Evolutionary conservation across 2,888 invertebrate genomes (phyloP), one percentile per base, ranked within the genome.

Genomic region (Pseudanteris insignis): DNA sequence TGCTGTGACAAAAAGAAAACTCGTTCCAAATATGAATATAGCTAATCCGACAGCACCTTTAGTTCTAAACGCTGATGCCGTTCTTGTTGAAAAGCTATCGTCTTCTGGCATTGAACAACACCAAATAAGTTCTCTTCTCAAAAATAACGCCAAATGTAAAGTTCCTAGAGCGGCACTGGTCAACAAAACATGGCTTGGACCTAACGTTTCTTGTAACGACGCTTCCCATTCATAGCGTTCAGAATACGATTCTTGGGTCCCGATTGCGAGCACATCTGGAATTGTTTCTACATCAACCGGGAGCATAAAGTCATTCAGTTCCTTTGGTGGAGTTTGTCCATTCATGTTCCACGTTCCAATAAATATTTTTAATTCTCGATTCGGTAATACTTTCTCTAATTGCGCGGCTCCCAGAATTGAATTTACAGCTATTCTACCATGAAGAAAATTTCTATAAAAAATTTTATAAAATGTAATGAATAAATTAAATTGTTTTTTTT

Each of bases 341-440:
- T 94, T 95, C 94, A 96, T 96, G 78, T 97, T 97, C 96, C 96
- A 97, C 13, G 94, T 92, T 3, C 93, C 95, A 48, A 95, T 89
- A 84, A 94, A 95, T 70, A 96, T 87, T 65, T 88, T 89, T 0
- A 95, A 85, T 81, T 92, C 91, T 68, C 92, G 85, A 70, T 89
- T 89, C 1, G 94, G 94, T 70, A 96, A 86, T 32, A 92, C 89
- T 77, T 92, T 88, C 69, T 91, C 90, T 50, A 97, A 82, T 76
- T 97, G 96, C 10, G 87, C 86, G 1, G 90, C 86, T 0, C 96
- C 95, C 32, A 96, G 81, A 29, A 96, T 80, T 0, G 93, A 90
- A 74, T 89, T 89, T 0, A 90, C 88, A 28, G 91, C 91, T 51
- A 92, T 83, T 68, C 90, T 85, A 29, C 92, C 92, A 75, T 90